These are phyloP conservation scores for Mesembrinibis cayennensis DNA, from an alignment of 2,113 vertebrate genomes.

Conservation along the genomic window DNA sequence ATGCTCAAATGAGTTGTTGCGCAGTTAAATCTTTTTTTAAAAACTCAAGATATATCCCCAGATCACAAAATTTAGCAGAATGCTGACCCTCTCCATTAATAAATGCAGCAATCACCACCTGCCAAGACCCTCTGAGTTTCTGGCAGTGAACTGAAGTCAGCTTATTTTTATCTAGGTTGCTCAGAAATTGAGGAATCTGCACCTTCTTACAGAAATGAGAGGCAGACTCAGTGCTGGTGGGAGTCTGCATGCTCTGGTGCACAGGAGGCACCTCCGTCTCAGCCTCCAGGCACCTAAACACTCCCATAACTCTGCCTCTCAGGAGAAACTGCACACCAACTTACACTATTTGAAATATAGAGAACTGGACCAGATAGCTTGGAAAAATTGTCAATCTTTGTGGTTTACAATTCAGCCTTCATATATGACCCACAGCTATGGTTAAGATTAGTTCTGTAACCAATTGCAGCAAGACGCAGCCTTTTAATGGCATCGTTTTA, in stretches of 20 bases:
- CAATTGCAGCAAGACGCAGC: neutral
- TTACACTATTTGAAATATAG: neutral
- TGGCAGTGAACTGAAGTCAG: neutral
- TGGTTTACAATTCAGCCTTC: neutral
- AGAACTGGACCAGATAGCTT: neutral
- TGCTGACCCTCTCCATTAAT: neutral
- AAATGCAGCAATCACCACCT: neutral
- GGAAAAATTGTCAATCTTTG: neutral
- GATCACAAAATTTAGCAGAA: neutral
- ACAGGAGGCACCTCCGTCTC: neutral
- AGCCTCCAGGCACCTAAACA: neutral
- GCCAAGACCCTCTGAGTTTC: neutral
- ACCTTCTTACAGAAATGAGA: neutral
- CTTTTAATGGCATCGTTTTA: neutral
- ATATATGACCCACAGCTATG: neutral
- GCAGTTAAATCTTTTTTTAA: neutral
- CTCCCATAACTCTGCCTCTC: neutral
- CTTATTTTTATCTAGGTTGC: conserved; percentile 1
- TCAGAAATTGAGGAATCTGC: neutral
- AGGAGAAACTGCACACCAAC: neutral
- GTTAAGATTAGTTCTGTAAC: neutral
- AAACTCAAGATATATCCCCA: neutral
- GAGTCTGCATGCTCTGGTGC: neutral
- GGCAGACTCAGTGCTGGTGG: neutral
- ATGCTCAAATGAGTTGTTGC: neutral